Evolutionary conservation across 2,888 invertebrate species (phyloP), one percentile per base, ranked within the genome.

Genomic region (Drosophila testacea): DNA sequence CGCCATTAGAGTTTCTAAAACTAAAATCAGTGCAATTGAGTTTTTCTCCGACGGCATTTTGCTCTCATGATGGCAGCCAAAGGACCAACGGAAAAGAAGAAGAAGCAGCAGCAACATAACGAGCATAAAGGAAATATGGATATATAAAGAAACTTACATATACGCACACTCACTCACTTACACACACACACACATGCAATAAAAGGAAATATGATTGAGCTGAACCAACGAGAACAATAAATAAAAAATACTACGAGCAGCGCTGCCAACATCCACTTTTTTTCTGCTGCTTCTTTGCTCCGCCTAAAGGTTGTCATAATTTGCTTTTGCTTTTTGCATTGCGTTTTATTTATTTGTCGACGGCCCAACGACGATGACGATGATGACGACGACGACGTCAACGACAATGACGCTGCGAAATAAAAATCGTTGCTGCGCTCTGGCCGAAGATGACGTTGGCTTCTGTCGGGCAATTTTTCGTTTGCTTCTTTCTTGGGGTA

Each of bases 241-340:
- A n/a, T n/a, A 6, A 73, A 62, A 63, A 60, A 55, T 55, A 71
- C 56, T 46, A 54, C 71, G 54, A 65, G 66, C 65, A 64, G 61
- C 77, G 70, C 68, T 60, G 84, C 66, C 54, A 52, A 42, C 66
- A 32, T 7, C 50, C 27, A 63, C 67, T 62, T 56, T 44, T 42
- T 32, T 13, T 38, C 13, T 65, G 50, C 6, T 32, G 46, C 28
- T 62, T 61, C 76, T 90, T 89, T 89, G 92, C 92, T 91, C 92
- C 92, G 92, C 92, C 92, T 92, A 91, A 91, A 88, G 91, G 91
- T 91, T 92, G 92, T 92, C 92, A 92, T 92, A 92, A 92, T 91
- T 92, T 89, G 81, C 79, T 74, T 75, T 79, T 50, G 50, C 50
- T 50, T 48, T 48, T 50, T 63, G 56, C 77, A 61, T 63, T 77